A percentile compares a stretch with the other conserved stretches of the same genome.
Conservation (phyloP, 2,888 invertebrate genomes). For the Chrysodeixis includens region DNA sequence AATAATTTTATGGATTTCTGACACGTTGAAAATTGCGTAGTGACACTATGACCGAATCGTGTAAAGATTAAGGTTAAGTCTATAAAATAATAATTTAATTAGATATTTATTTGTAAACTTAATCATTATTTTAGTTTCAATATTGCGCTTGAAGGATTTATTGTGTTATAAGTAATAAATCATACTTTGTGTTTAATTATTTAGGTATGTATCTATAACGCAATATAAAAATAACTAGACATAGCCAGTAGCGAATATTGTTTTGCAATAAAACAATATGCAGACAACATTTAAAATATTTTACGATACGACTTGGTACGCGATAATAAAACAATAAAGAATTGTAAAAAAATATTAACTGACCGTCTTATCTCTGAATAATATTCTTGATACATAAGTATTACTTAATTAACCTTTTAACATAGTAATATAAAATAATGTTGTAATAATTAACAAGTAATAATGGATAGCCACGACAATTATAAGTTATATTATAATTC, state of each 20-base stretch:
- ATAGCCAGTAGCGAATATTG: not conserved
- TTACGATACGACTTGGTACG: conserved; percentile 7
- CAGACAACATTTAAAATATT: not conserved
- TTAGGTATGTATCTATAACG: not conserved
- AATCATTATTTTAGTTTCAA: not conserved
- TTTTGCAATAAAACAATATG: not conserved
- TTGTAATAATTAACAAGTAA: conserved; percentile 32
- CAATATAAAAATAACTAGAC: not conserved
- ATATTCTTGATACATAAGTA: conserved; percentile 42
- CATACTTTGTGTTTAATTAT: not conserved
- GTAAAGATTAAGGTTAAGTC: conserved; percentile 28
- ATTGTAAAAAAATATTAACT: conserved; percentile 18
- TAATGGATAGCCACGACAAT: conserved; percentile 14
- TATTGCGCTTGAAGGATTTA: not conserved
- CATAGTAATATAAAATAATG: conserved; percentile 24
- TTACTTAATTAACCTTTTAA: conserved; percentile 48
- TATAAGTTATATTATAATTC: not conserved
- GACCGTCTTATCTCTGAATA: conserved; percentile 14
- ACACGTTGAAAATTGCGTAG: conserved; percentile 63
- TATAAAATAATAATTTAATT: conserved; percentile 26
- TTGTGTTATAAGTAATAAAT: too few species aligned
- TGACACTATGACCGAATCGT: conserved; percentile 24
- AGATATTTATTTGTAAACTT: conserved; percentile 29
- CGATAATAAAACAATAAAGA: conserved; percentile 26
- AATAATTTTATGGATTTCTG: conserved; percentile 58